Conservation (phyloP, 2,888 invertebrate species). For the Macrophya annulata region DNA sequence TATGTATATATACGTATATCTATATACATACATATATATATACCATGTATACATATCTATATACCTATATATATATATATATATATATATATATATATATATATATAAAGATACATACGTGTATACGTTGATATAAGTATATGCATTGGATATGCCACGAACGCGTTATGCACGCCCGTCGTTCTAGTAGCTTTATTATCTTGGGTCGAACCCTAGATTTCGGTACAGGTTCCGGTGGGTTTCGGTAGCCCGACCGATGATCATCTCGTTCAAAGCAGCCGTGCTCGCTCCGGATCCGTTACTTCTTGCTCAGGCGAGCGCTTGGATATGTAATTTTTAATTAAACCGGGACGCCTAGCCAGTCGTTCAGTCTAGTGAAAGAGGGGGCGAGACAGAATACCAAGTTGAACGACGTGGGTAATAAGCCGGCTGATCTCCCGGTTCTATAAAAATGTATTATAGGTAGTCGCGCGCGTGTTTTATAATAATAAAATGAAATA, state of each 20-base stretch:
- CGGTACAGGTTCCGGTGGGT: conserved; percentile 50
- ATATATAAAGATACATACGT: background rate
- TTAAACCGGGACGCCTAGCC: conserved; percentile 39
- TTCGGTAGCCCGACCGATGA: conserved; percentile 43
- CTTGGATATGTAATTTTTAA: conserved; percentile 52
- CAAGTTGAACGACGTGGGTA: conserved; percentile 28
- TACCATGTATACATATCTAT: background rate
- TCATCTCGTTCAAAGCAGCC: conserved; percentile 40
- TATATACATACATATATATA: background rate
- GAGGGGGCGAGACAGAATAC: conserved; percentile 18
- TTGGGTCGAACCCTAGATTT: conserved; percentile 43
- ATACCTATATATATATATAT: background rate
- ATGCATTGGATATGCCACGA: conserved; percentile 54
- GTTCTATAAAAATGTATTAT: conserved; percentile 33
- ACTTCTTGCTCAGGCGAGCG: conserved; percentile 27
- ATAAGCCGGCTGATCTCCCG: conserved; percentile 38
- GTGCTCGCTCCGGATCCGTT: conserved; percentile 49
- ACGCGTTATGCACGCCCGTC: conserved; percentile 58
- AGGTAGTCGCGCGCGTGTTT: conserved; percentile 14
- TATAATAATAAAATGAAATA: too few species aligned
- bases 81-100: background rate
- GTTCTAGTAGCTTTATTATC: conserved; percentile 58
- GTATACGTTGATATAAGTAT: conserved; percentile 28
- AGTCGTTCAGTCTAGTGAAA: background rate
- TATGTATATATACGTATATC: background rate